Percentiles rank a stretch among this genome's conserved stretches.
These are phyloP conservation scores for Portunus trituberculatus DNA, from an alignment of 1,140 invertebrate genomes.

Conservation along the genomic window DNA sequence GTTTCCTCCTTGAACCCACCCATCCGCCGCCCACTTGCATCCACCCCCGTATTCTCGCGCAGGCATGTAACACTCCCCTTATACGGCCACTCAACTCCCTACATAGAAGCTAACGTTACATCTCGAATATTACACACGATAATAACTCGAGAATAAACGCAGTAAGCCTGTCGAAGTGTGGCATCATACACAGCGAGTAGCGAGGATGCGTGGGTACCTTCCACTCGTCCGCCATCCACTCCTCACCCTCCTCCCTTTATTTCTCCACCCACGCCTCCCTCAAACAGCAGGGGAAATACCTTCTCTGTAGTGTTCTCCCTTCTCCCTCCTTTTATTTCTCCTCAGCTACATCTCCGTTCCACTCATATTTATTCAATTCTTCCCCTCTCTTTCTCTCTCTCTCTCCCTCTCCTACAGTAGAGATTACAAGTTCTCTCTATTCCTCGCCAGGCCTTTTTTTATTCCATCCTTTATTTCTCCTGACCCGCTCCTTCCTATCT, in stretches of 20 bases:
- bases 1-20: slow-evolving; percentile 16
- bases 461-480: not conserved
- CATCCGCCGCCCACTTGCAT: slow-evolving; percentile 22
- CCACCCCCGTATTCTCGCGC: not conserved
- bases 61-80: not conserved
- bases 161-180: not conserved
- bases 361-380: not conserved
- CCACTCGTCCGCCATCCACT: not conserved
- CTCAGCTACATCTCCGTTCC: not conserved
- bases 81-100: not conserved
- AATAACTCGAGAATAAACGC: slow-evolving; percentile 16
- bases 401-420: not conserved
- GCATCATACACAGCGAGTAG: not conserved
- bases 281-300: not conserved
- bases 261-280: not conserved
- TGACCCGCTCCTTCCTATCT: not conserved
- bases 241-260: not conserved
- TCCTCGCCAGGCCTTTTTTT: not conserved
- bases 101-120: not conserved
- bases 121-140: slow-evolving; percentile 2
- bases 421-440: not conserved
- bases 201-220: not conserved
- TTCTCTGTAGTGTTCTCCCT: not conserved
- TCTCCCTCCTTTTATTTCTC: slow-evolving; percentile 1
- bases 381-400: not conserved